Evolutionary conservation across 2,797 vertebrate species (phyloP).

Genomic region (Octomys mimax): DNA sequence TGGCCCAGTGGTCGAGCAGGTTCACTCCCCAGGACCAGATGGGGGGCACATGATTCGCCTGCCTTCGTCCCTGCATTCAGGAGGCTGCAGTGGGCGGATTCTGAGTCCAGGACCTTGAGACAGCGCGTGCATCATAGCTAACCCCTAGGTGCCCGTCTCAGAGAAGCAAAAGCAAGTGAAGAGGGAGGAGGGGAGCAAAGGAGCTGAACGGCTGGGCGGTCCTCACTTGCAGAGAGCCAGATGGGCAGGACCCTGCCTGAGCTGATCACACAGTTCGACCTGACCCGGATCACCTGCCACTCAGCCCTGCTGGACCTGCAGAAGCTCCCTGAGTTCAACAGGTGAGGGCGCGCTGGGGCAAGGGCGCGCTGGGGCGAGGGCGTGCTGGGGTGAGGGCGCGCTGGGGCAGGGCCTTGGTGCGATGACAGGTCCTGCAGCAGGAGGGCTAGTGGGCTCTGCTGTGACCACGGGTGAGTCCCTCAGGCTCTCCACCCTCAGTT

Average conservation of each 20-base stretch:
- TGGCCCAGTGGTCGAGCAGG: neutral
- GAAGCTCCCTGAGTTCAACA: slow-evolving; percentile 95
- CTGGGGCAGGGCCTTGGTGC: neutral
- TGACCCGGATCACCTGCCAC: slow-evolving; percentile 94
- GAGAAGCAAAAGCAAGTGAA: neutral
- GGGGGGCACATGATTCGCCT: neutral
- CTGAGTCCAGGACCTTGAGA: neutral
- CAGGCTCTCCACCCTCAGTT: neutral
- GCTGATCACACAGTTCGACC: slow-evolving; percentile 93
- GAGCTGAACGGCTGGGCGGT: neutral
- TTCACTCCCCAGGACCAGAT: neutral
- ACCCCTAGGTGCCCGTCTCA: neutral
- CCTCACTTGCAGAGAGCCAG: slow-evolving; percentile 90
- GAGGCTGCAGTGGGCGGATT: neutral
- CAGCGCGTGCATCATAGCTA: neutral
- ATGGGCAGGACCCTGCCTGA: slow-evolving; percentile 94
- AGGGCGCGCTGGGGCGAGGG: too few relatives aligned
- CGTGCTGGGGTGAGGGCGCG: slow-evolving; percentile 83
- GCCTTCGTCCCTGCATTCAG: neutral
- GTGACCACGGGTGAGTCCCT: neutral
- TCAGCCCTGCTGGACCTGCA: slow-evolving; percentile 96
- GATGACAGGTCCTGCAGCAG: accelerated
- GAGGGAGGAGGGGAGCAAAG: neutral
- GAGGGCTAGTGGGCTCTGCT: neutral
- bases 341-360: slow-evolving; percentile 84